These are phyloP conservation scores for Cephus nigrinus DNA, from an alignment of 2,888 invertebrate genomes.

Conservation along the genomic window DNA sequence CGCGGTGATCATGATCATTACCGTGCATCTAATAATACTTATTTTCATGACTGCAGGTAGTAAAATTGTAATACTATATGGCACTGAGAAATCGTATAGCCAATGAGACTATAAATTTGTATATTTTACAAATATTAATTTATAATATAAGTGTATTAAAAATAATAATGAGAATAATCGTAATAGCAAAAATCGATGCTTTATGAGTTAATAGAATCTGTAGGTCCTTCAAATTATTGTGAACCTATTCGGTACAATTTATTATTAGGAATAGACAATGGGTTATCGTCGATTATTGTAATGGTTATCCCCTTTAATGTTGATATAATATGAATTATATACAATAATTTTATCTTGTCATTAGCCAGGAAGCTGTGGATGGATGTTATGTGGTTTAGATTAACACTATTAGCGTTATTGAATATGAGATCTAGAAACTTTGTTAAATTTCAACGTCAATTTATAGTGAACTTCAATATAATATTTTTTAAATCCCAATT, in stretches of 20 bases:
- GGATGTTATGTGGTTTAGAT: background rate
- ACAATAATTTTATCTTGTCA: background rate
- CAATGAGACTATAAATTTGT: background rate
- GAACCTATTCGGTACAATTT: background rate
- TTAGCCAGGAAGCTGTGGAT: background rate
- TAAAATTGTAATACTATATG: background rate
- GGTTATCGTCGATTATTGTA: background rate
- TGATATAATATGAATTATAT: background rate
- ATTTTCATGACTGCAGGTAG: background rate
- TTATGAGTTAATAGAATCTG: background rate
- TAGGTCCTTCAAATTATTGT: background rate
- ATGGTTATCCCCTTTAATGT: background rate
- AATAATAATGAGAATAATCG: background rate
- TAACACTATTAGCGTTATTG: background rate
- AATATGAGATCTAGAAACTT: background rate
- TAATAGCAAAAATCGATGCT: background rate
- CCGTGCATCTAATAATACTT: no score
- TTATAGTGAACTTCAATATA: background rate
- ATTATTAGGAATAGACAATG: no score
- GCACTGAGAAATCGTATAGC: background rate
- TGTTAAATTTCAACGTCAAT: background rate
- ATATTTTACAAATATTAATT: background rate
- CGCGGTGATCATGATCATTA: no score
- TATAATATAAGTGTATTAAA: background rate
- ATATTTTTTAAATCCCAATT: background rate